Conservation (phyloP, 2,797 vertebrate species). For the Nothura maculosa region DNA sequence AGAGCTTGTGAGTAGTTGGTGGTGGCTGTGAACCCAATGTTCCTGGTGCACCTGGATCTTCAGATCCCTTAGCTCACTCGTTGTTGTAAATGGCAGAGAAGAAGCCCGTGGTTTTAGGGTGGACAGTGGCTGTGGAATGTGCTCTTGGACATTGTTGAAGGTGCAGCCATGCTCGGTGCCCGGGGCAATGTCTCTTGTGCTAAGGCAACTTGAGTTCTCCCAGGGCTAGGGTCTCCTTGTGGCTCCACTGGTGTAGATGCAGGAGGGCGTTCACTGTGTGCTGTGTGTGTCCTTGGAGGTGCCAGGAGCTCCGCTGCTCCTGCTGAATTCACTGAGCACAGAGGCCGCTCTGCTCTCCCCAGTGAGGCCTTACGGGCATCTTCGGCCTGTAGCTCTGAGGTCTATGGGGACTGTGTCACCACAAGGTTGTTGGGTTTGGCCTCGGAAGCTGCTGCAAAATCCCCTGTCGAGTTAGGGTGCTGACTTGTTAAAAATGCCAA, state of each 20-base stretch:
- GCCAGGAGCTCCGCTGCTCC: neutral
- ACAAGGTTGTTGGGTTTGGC: neutral
- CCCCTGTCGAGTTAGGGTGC: rapidly evolving
- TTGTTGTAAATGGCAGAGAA: neutral
- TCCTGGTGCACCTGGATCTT: neutral
- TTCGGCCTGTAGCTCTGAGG: neutral
- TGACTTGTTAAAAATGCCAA: neutral
- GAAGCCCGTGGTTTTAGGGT: neutral
- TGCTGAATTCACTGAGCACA: rapidly evolving
- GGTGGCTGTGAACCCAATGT: rapidly evolving
- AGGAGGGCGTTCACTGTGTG: neutral
- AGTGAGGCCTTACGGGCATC: neutral
- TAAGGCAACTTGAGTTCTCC: rapidly evolving
- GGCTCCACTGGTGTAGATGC: neutral
- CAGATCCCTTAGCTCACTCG: neutral
- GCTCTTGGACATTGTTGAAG: neutral
- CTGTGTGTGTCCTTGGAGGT: neutral
- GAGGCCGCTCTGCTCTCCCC: neutral
- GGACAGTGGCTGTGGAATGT: neutral
- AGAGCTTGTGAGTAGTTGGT: neutral
- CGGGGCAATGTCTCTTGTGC: neutral
- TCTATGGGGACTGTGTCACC: neutral
- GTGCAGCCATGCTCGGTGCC: neutral
- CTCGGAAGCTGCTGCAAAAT: neutral
- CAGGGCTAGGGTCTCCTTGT: too few relatives aligned